Evolutionary conservation across 30 jellyfish, hydroid and myxozoan species (phyloP).

Genomic region (Catostylus mosaicus): DNA sequence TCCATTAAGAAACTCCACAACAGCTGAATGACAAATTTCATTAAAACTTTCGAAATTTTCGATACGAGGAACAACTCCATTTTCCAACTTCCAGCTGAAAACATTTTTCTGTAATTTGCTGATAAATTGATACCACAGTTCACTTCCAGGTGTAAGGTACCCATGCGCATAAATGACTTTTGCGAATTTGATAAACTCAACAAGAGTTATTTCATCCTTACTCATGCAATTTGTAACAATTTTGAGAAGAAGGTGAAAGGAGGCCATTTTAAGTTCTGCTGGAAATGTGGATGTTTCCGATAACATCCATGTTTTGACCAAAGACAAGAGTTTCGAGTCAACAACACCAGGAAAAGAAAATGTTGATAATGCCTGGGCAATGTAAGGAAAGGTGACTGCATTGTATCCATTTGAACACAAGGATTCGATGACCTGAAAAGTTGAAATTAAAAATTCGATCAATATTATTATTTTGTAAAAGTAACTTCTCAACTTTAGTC

Average conservation of each 20-base stretch:
- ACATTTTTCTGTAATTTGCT: background rate
- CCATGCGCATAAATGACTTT: conserved; percentile 40
- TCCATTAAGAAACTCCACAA: conserved; percentile 4
- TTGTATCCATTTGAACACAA: conserved; percentile 37
- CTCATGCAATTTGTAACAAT: conserved; percentile 21
- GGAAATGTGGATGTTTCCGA: conserved; percentile 49
- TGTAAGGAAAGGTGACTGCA: conserved; percentile 52
- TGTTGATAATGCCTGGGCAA: conserved; percentile 37
- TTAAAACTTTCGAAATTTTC: background rate
- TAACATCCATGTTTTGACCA: conserved; percentile 41
- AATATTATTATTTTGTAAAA: no score
- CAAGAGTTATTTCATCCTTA: background rate
- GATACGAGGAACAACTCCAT: background rate
- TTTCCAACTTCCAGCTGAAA: background rate
- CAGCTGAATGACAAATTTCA: background rate
- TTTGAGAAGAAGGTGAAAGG: conserved; percentile 19
- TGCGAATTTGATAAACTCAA: conserved; percentile 24
- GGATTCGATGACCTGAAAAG: conserved; percentile 33
- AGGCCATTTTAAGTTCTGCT: conserved; percentile 50
- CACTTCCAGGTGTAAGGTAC: conserved; percentile 32
- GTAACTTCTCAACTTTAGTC: no score
- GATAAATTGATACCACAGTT: conserved; percentile 14
- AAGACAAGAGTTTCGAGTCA: conserved; percentile 7
- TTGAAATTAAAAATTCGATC: no score
- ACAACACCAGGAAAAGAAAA: conserved; percentile 41